Base-by-base conservation (phyloP, 1,140 invertebrate species). In the Formica exsecta region DNA sequence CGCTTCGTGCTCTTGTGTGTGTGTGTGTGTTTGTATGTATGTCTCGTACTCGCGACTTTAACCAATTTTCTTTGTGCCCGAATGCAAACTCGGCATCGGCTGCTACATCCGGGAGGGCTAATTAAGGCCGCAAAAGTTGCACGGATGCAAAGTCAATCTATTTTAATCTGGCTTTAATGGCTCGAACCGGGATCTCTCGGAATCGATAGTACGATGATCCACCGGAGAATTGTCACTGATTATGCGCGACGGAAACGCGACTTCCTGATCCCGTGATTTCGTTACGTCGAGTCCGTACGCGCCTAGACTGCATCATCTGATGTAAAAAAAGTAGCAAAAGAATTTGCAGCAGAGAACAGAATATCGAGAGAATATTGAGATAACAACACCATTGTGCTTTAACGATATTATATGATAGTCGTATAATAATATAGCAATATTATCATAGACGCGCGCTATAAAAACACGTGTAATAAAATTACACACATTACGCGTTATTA, bases 131-230 rank as follows among this genome's bases (percentile, higher is more conserved):
- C 29, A 38, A 36, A 54, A 79, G 38, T 73, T 74, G 64, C 65
- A 38, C 76, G 70, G 38, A 64, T 51, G 66, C 80, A 66, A 57
- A 73, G 54, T 83, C 79, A n/a, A 83, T 83, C 79, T 83, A 74
- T 83, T 83, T 83, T 83, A 83, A 83, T 83, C 68, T 62, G 25
- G 54, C 51, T 83, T 74, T 74, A 74, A 62, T 62, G 68, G 41
- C 54, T 71, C 54, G 66, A 81, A 81, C 29, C 38, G 32, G 25
- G 38, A 73, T 73, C 61, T 29, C 16, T 51, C 48, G 48, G 0
- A 51, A 51, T 81, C 65, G 38, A 81, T 59, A 11, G 32, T 48
- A 54, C 70, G 77, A 81, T 80, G 25, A 25, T 54, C 2, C 68
- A 38, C 54, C 38, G 1, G 66, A 61, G 66, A 73, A 81, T 71